phyloP scores from a whole-genome alignment of 2,888 invertebrate species.

The Athalia rosae region DNA sequence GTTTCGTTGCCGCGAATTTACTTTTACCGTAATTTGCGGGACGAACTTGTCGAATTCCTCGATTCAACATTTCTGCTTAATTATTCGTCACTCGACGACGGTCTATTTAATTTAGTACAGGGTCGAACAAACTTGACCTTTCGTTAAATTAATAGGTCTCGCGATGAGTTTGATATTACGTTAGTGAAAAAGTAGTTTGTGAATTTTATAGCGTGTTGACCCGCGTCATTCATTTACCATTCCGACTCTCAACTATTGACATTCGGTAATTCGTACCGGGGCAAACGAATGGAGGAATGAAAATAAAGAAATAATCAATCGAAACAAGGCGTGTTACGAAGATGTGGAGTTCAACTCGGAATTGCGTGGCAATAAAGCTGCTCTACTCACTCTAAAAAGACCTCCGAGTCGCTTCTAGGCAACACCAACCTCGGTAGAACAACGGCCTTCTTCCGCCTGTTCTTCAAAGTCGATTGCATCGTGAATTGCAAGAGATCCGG shows the following conservation, averaged over 20 bases:
- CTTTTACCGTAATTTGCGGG: too few species aligned
- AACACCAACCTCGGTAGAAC: slow-evolving; percentile 85
- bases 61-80: background rate
- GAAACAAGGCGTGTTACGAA: background rate
- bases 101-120: background rate
- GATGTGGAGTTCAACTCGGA: background rate
- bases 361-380: slow-evolving; percentile 4
- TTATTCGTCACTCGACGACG: background rate
- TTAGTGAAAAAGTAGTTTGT: too few species aligned
- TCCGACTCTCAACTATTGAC: too few species aligned
- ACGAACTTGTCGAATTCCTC: too few species aligned
- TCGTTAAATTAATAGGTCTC: too few species aligned
- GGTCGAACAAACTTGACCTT: background rate
- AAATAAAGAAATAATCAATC: background rate
- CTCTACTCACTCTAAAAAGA: slow-evolving; percentile 78
- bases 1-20: too few species aligned
- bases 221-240: too few species aligned
- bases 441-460: slow-evolving; percentile 82
- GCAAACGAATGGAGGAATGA: too few species aligned
- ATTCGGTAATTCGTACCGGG: too few species aligned
- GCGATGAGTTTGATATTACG: too few species aligned
- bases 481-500: slow-evolving; percentile 80
- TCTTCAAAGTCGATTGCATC: slow-evolving; percentile 76
- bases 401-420: slow-evolving; percentile 85
- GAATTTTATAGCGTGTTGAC: too few species aligned